A percentile compares a stretch with the other conserved stretches of the same genome.
These are phyloP conservation scores for Protonibea diacanthus DNA, from an alignment of 2,797 vertebrate genomes.

Conservation along the genomic window DNA sequence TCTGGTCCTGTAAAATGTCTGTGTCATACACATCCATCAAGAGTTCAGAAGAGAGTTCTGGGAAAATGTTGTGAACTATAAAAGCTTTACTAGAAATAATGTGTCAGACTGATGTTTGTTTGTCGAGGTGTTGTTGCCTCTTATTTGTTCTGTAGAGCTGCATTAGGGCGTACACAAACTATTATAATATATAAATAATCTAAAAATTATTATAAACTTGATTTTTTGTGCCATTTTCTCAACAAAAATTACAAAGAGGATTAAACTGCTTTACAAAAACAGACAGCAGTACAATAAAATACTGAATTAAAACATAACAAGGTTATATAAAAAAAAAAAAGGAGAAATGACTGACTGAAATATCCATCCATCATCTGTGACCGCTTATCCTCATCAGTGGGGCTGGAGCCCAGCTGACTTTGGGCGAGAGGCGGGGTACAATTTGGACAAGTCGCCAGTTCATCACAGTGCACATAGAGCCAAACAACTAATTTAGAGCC, in stretches of 20 bases:
- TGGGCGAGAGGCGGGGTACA: no score
- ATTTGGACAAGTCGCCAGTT: no score
- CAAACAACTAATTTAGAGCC: no score
- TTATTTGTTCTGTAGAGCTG: not conserved
- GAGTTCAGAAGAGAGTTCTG: conserved; percentile 5
- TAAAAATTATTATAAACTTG: not conserved
- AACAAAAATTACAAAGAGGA: not conserved
- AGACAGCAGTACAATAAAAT: not conserved
- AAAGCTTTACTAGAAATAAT: not conserved
- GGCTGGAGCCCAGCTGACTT: no score
- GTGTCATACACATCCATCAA: conserved; percentile 16
- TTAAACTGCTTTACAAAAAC: not conserved
- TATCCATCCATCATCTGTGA: no score
- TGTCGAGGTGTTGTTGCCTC: not conserved
- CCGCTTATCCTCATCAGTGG: no score
- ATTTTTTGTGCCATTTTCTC: not conserved
- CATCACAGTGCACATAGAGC: no score
- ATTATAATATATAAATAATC: not conserved
- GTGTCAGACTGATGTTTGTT: not conserved
- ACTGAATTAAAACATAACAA: not conserved
- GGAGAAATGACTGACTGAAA: not conserved
- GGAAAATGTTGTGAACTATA: conserved; percentile 8
- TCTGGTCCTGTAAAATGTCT: conserved; percentile 13
- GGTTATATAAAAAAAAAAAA: not conserved
- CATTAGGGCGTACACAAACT: not conserved